Evolutionary conservation across 2,113 vertebrate genomes (phyloP).

Genomic region (Asarcornis scutulata): DNA sequence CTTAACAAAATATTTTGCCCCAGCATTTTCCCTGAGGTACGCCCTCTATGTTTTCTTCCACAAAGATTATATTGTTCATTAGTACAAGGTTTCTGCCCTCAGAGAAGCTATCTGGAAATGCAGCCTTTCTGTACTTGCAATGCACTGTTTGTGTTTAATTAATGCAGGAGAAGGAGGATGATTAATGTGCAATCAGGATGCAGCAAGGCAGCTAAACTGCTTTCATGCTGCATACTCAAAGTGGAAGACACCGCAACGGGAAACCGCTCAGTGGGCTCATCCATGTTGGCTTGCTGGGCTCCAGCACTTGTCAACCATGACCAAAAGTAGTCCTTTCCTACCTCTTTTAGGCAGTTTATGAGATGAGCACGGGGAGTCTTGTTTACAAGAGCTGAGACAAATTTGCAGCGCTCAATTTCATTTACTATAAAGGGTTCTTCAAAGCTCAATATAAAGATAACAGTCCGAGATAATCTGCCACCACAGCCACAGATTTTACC

Average conservation of each 20-base stretch:
- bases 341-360: neutral
- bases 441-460: neutral
- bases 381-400: slow-evolving; percentile 26
- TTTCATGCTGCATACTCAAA: slow-evolving; percentile 5
- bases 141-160: neutral
- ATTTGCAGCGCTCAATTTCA: slow-evolving; percentile 17
- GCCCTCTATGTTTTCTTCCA: neutral
- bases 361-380: neutral
- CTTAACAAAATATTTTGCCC: neutral
- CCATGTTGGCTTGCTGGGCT: slow-evolving; percentile 7
- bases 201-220: neutral
- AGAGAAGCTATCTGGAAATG: neutral
- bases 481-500: neutral
- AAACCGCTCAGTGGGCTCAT: neutral
- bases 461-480: neutral
- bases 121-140: neutral
- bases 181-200: neutral
- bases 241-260: neutral
- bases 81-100: neutral
- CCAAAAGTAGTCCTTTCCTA: slow-evolving; percentile 18
- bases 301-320: neutral
- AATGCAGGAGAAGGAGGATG: neutral
- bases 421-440: neutral
- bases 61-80: neutral
- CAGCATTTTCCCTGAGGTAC: neutral